Evolutionary conservation across 2,113 vertebrate species (phyloP).

Genomic region (Rynchops niger): DNA sequence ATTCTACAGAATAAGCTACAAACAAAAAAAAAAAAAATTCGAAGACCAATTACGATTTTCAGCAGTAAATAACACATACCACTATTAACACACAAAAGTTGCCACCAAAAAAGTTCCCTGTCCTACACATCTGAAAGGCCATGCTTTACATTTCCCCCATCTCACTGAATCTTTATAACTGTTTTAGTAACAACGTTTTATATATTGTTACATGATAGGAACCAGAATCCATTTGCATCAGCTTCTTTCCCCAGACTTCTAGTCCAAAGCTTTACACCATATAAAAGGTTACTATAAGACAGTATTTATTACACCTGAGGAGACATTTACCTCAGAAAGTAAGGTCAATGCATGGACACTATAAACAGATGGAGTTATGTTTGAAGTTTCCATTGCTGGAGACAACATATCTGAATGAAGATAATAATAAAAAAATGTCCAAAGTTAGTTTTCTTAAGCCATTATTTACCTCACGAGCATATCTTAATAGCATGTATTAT

Average conservation of each 20-base stretch:
- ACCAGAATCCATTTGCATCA: neutral
- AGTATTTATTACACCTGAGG: neutral
- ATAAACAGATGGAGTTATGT: slow-evolving; percentile 95
- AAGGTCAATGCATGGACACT: slow-evolving; percentile 96
- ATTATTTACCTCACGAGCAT: neutral
- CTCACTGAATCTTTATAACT: neutral
- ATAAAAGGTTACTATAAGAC: neutral
- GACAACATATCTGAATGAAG: slow-evolving; percentile 88
- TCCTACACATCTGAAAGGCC: neutral
- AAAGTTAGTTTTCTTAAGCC: neutral
- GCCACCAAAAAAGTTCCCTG: neutral
- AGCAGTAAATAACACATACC: neutral
- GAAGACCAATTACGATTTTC: neutral
- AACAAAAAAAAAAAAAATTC: neutral
- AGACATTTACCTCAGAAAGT: slow-evolving; percentile 89
- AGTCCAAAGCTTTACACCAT: neutral
- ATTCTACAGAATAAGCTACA: neutral
- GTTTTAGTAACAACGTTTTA: neutral
- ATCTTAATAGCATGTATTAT: neutral
- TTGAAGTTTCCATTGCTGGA: slow-evolving; percentile 94
- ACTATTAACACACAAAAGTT: neutral
- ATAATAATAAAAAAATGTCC: neutral
- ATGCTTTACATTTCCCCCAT: neutral
- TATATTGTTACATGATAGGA: neutral
- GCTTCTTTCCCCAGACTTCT: neutral